These are phyloP conservation scores for Drosophila kohkoa DNA, from an alignment of 1,140 invertebrate genomes.

Conservation along the genomic window DNA sequence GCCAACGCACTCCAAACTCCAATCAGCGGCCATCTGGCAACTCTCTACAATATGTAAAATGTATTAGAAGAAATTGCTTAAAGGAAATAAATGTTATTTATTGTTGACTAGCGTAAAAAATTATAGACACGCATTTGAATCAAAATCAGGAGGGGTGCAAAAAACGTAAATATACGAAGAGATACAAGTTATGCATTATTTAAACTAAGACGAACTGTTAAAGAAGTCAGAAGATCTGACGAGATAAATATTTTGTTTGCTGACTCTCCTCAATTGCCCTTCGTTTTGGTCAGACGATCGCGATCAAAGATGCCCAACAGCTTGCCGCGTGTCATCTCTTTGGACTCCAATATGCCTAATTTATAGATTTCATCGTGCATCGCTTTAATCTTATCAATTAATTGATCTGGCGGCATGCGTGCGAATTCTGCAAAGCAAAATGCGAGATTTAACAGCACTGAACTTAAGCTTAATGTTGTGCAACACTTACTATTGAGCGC, in stretches of 20 bases:
- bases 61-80: conserved; percentile 50
- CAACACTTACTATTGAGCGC: conserved; percentile 89
- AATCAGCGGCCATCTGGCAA: conserved; percentile 7
- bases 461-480: neutral
- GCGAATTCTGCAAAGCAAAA: conserved; percentile 89
- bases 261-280: neutral
- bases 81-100: conserved; percentile 69
- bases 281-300: conserved; percentile 39
- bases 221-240: neutral
- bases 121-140: neutral
- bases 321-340: conserved; percentile 98
- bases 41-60: conserved; percentile 9
- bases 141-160: neutral
- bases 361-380: conserved; percentile 97
- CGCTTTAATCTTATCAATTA: conserved; percentile 96
- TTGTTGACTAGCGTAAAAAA: conserved; percentile 52
- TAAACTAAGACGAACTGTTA: too few relatives aligned
- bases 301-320: conserved; percentile 94
- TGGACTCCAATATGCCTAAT: conserved; percentile 96
- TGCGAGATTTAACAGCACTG: neutral
- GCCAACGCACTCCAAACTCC: neutral
- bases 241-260: neutral
- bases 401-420: conserved; percentile 90
- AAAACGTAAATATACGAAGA: neutral
- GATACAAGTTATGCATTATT: too few relatives aligned